These are phyloP conservation scores for Cantharis rustica DNA, from an alignment of 2,888 invertebrate genomes.

Conservation along the genomic window DNA sequence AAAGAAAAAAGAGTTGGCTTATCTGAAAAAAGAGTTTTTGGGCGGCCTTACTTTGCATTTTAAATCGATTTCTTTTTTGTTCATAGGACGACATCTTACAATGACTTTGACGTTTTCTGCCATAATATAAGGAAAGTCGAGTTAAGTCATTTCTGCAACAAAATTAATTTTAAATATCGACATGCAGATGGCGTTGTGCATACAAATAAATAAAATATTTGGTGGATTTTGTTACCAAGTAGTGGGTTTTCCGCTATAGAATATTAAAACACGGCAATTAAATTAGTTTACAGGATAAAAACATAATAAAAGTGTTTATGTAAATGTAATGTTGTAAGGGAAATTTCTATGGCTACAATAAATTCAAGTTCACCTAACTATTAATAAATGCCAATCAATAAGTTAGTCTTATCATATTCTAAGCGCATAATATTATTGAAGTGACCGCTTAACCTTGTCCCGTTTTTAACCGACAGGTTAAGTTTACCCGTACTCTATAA, in stretches of 20 bases:
- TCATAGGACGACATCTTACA: conserved; percentile 86
- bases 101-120: conserved; percentile 79
- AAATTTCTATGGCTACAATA: conserved; percentile 16
- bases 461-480: conserved; percentile 5
- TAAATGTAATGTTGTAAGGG: conserved; percentile 28
- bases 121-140: conserved; percentile 39
- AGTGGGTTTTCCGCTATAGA: neutral
- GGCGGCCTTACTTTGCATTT: conserved; percentile 64
- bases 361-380: conserved; percentile 27
- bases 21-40: neutral
- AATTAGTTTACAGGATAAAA: neutral
- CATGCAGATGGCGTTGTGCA: neutral
- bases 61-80: conserved; percentile 71
- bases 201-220: too few species aligned
- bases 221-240: too few species aligned
- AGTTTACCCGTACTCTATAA: conserved; percentile 13
- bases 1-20: conserved; percentile 22
- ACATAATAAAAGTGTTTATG: conserved; percentile 11
- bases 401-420: conserved; percentile 4
- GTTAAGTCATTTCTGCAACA: conserved; percentile 17
- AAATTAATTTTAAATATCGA: neutral
- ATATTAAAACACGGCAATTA: neutral
- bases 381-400: conserved; percentile 19
- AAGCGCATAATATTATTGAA: conserved; percentile 7
- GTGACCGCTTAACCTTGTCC: conserved; percentile 27